These are phyloP conservation scores for Clarias fuscus DNA, from an alignment of 2,797 vertebrate species.

Conservation along the genomic window DNA sequence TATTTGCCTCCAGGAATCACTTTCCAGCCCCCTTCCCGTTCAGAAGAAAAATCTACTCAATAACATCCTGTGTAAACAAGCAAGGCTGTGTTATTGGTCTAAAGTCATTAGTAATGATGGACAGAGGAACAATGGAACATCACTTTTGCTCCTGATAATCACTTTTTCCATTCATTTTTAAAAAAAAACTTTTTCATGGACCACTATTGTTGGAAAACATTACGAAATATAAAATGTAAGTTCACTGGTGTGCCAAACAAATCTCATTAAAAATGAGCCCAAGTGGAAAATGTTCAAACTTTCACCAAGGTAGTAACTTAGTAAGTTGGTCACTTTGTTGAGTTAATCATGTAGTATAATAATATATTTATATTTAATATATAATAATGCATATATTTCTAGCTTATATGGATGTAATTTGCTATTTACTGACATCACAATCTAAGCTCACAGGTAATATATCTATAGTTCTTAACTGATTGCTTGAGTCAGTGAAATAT, in stretches of 20 bases:
- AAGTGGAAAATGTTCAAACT: neutral
- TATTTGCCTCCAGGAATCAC: slow-evolving; percentile 24
- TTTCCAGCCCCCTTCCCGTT: slow-evolving; percentile 37
- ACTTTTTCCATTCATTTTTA: neutral
- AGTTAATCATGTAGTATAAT: neutral
- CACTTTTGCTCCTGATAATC: slow-evolving; percentile 1
- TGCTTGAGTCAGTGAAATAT: neutral
- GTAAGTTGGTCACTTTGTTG: neutral
- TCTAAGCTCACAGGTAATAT: neutral
- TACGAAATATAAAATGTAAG: neutral
- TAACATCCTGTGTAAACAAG: slow-evolving; percentile 1
- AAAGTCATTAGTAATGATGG: neutral
- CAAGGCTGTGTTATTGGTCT: slow-evolving; percentile 6
- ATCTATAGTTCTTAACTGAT: neutral
- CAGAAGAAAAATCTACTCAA: slow-evolving; percentile 12
- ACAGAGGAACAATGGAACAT: slow-evolving; percentile 25
- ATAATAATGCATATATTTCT: neutral
- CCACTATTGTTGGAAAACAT: neutral
- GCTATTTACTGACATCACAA: neutral
- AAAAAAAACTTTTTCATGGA: neutral
- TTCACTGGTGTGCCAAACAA: neutral
- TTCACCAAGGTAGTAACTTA: neutral
- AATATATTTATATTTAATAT: too few relatives aligned
- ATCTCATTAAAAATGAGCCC: neutral
- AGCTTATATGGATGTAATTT: neutral